Conservation (phyloP, 2,113 vertebrate genomes). For the Chaenocephalus aceratus region DNA sequence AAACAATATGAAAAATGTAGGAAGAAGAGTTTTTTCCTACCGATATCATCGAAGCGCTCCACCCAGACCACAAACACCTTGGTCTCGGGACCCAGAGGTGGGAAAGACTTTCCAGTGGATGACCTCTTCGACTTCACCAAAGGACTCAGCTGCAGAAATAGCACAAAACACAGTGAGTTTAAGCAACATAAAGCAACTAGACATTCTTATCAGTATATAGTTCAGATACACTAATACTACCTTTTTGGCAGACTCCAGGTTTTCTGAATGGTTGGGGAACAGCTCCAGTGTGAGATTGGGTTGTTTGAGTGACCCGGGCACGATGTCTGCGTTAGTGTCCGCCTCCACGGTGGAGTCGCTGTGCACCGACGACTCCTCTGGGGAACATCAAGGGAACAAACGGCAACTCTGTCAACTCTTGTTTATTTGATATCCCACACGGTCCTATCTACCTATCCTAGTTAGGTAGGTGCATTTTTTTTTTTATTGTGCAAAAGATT, state of each 20-base stretch:
- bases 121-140: constrained; percentile 90
- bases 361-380: constrained; percentile 92
- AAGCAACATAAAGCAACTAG: not conserved
- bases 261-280: constrained; percentile 93
- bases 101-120: constrained; percentile 90
- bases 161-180: constrained; percentile 6
- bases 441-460: too few species aligned
- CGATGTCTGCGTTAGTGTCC: constrained; percentile 90
- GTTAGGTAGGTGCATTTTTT: too few species aligned
- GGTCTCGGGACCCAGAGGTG: constrained; percentile 94
- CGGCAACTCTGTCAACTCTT: not conserved
- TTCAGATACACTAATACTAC: constrained; percentile 65
- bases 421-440: too few species aligned
- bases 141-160: constrained; percentile 87
- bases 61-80: constrained; percentile 97
- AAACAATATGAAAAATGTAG: too few species aligned
- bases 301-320: constrained; percentile 90
- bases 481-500: too few species aligned
- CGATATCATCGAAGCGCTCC: constrained; percentile 96
- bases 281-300: constrained; percentile 93
- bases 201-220: not conserved
- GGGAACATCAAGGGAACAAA: constrained; percentile 31
- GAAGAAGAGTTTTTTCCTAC: constrained; percentile 74
- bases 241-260: constrained; percentile 91
- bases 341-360: constrained; percentile 91